Evolutionary conservation across 2,888 invertebrate genomes (phyloP).

Genomic region (Operophtera brumata): DNA sequence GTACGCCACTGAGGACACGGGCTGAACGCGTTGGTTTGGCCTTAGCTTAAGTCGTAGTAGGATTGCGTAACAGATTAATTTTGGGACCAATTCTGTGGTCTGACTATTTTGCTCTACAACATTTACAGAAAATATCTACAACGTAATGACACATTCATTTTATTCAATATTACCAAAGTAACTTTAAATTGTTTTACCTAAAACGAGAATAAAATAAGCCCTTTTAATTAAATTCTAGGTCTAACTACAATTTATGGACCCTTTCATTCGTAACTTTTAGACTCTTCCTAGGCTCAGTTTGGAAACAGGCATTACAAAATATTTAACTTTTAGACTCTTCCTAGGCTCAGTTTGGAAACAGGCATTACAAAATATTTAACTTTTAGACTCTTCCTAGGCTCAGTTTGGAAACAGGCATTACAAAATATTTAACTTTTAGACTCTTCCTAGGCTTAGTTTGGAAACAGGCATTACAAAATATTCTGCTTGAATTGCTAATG

Average conservation of each 20-base stretch:
- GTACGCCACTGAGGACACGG: too few species aligned
- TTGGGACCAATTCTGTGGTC: not conserved
- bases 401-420: not conserved
- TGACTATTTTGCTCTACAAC: not conserved
- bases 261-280: slow-evolving; percentile 4
- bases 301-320: too few species aligned
- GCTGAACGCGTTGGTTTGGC: too few species aligned
- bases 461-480: not conserved
- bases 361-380: too few species aligned
- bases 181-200: not conserved
- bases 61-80: slow-evolving; percentile 12
- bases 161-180: not conserved
- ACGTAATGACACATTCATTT: not conserved
- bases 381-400: slow-evolving; percentile 9
- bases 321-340: too few species aligned
- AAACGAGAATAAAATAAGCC: slow-evolving; percentile 6
- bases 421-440: not conserved
- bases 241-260: slow-evolving; percentile 7
- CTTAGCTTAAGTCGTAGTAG: slow-evolving; percentile 10
- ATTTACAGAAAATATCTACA: not conserved
- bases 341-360: too few species aligned
- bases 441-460: slow-evolving; percentile 1
- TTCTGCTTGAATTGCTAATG: not conserved
- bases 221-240: slow-evolving; percentile 13
- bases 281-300: too few species aligned